Percentiles rank a stretch among this genome's conserved stretches.
phyloP scores from a whole-genome alignment of 2,888 invertebrate species.

The Leptopterna dolabrata region DNA sequence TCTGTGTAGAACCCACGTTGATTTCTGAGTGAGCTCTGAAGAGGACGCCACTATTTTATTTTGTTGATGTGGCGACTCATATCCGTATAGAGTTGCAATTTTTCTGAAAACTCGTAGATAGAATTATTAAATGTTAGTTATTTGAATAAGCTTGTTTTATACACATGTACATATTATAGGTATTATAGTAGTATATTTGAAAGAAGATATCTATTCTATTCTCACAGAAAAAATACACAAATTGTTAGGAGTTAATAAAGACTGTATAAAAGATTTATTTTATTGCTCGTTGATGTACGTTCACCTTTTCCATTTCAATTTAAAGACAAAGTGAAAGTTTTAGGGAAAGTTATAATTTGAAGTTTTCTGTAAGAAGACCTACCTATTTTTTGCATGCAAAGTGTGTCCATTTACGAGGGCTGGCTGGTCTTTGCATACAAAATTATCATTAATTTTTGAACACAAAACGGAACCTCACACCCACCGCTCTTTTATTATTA shows the following conservation, averaged over 20 bases:
- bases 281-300: neutral
- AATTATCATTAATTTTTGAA: neutral
- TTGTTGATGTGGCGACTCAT: neutral
- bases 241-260: neutral
- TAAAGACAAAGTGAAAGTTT: neutral
- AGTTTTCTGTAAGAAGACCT: too few relatives aligned
- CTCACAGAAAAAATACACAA: neutral
- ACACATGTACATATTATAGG: neutral
- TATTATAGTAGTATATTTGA: neutral
- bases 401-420: neutral
- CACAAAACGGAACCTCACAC: neutral
- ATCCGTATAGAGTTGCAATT: neutral
- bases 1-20: neutral
- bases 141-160: neutral
- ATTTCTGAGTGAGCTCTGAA: neutral
- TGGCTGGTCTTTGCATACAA: neutral
- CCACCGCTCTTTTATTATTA: neutral
- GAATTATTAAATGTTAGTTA: neutral
- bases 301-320: neutral
- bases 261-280: conserved; percentile 3
- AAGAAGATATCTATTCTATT: neutral
- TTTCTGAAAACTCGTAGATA: neutral
- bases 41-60: neutral
- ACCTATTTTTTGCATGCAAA: too few relatives aligned
- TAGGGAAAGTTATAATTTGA: neutral